phyloP scores from a whole-genome alignment of 30 jellyfish, hydroid and myxozoan species.

The Rhopilema esculentum region DNA sequence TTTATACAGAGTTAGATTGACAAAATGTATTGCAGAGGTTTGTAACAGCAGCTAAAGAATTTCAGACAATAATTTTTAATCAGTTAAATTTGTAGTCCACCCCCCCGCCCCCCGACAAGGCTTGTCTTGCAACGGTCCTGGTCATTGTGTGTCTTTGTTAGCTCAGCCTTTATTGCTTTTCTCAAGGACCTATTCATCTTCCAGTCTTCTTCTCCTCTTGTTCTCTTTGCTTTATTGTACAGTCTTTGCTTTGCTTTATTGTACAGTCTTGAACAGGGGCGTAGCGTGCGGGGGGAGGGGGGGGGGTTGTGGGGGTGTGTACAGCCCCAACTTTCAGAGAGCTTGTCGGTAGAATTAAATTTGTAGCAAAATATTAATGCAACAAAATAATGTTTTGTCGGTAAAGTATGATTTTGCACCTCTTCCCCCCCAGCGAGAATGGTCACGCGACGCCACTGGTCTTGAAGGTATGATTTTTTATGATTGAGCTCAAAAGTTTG shows the following conservation, averaged over 20 bases:
- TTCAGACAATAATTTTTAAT: no score
- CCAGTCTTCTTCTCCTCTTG: conserved; percentile 67
- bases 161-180: conserved; percentile 57
- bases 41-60: no score
- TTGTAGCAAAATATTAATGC: no score
- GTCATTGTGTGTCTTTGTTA: conserved; percentile 65
- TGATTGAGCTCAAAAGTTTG: conserved; percentile 32
- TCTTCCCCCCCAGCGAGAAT: no score
- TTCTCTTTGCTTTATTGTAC: conserved; percentile 62
- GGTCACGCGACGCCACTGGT: not conserved
- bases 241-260: conserved; percentile 54
- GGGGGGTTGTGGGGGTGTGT: not conserved
- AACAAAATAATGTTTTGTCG: no score
- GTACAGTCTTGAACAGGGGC: not conserved
- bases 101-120: conserved; percentile 47
- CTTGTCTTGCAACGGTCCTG: conserved; percentile 36
- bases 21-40: no score
- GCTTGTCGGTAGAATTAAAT: not conserved
- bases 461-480: conserved; percentile 42
- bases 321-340: not conserved
- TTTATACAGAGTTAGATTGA: no score
- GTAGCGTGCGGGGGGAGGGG: not conserved
- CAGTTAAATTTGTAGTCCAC: no score
- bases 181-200: conserved; percentile 49
- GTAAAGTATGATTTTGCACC: no score